These are phyloP conservation scores for Patella ulyssiponensis DNA, from an alignment of 2,888 invertebrate genomes.

Conservation along the genomic window DNA sequence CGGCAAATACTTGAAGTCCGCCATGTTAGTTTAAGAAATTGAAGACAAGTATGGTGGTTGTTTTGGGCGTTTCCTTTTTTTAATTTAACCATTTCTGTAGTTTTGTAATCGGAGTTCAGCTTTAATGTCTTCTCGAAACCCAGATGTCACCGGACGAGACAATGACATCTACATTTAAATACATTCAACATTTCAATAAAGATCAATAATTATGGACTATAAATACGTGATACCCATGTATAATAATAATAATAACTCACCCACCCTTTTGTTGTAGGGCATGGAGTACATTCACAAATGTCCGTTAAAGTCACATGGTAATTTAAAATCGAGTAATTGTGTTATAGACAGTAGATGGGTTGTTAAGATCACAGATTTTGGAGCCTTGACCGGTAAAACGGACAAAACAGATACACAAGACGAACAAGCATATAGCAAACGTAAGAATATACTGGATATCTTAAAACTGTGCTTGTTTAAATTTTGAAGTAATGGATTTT, in stretches of 20 bases:
- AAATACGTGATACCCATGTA: too few relatives aligned
- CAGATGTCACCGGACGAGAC: not conserved
- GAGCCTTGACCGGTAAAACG: not conserved
- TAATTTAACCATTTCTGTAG: too few relatives aligned
- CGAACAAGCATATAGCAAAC: conserved; percentile 41
- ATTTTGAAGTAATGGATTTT: too few relatives aligned
- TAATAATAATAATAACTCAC: too few relatives aligned
- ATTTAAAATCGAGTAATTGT: conserved; percentile 87
- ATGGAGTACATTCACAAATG: conserved; percentile 60
- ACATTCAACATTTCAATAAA: not conserved
- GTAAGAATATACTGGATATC: not conserved
- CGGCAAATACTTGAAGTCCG: too few relatives aligned
- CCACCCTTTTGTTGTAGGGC: conserved; percentile 42
- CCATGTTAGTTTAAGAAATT: too few relatives aligned
- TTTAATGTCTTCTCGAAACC: too few relatives aligned
- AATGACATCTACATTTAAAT: not conserved
- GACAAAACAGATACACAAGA: conserved; percentile 43
- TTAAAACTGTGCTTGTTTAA: too few relatives aligned
- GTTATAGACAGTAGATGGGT: conserved; percentile 91
- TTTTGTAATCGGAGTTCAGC: too few relatives aligned
- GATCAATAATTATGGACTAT: too few relatives aligned
- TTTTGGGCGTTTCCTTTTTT: too few relatives aligned
- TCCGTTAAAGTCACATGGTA: conserved; percentile 79
- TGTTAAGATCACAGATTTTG: conserved; percentile 78
- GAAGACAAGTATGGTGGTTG: too few relatives aligned